Evolutionary conservation across 2,113 vertebrate species (phyloP), one percentile per base, ranked within the genome.

Genomic region (Sinocyclocheilus rhinocerous): DNA sequence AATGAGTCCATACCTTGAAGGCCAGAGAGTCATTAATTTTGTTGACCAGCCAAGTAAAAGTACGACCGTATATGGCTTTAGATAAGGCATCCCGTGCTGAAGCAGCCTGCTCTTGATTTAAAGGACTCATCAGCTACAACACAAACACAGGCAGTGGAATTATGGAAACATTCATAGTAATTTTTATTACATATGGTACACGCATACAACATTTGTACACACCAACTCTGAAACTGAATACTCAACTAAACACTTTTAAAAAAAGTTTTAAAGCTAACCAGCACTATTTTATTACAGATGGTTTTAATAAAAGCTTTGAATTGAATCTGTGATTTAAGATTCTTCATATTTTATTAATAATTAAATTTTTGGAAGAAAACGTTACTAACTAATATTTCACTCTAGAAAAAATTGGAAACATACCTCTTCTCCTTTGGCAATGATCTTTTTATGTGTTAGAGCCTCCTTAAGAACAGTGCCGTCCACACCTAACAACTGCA

Each of bases 341-440:
- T 70, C 29, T 18, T 55, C 52, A 55, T 55, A 18, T 16, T 55
- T 55, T 20, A 22, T 50, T 50, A 50, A 15, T 50, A 4, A 52
- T 15, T 10, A 26, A 1, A 24, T 65, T 13, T 33, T 65, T 15
- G 29, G 26, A 18, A 36, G 26, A 69, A 69, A 70, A 39, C 20
- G 33, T 70, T 33, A 33, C 29, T 33, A 42, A 26, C 26, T 42
- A 42, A 42, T 9, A 42, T 42, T 42, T 42, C 4, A 36, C 2
- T 55, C 9, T 59, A 73, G 39, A 39, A 89, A 90, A 73, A 86
- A 92, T 48, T 69, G 84, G 50, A 52, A 36, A 50, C 94, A 90
- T 57, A 99, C 98, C 97, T 99, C 97, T 86, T 99, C 98, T 33
- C 97, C 98, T 92, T 99, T 99, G 84, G 98, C 98, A 52, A 95